These are phyloP conservation scores for Myotis lucifugus DNA, from an alignment of 2,113 vertebrate species.

Conservation along the genomic window DNA sequence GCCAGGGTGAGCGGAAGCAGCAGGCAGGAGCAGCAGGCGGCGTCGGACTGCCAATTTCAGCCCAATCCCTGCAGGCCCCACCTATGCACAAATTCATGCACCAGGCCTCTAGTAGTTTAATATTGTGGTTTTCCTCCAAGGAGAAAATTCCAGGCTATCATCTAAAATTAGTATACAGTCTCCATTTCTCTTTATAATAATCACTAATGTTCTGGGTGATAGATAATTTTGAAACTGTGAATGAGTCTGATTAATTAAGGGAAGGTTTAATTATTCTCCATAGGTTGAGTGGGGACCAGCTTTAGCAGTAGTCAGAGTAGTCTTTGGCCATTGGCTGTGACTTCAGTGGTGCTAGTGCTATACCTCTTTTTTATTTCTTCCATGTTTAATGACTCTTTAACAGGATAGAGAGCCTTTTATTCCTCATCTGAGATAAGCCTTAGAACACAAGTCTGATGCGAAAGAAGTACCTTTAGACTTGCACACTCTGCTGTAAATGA, in stretches of 20 bases:
- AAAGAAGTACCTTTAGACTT: neutral
- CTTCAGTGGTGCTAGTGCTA: neutral
- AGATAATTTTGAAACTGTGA: neutral
- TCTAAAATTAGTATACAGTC: neutral
- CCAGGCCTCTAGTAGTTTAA: neutral
- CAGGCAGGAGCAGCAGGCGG: too few species aligned
- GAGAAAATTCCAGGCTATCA: neutral
- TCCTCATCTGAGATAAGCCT: neutral
- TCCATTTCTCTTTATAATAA: constrained; percentile 25
- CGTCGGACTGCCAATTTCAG: too few species aligned
- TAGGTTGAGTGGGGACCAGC: neutral
- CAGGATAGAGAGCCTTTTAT: neutral
- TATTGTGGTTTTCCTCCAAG: neutral
- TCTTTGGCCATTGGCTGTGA: neutral
- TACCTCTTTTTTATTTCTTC: neutral
- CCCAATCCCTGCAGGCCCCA: too few species aligned
- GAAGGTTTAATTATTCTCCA: neutral
- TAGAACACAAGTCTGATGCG: neutral
- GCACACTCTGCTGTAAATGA: neutral
- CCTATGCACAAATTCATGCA: too few species aligned
- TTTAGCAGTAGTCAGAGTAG: neutral
- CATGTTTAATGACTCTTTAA: neutral
- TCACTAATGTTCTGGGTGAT: neutral
- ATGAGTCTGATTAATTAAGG: neutral
- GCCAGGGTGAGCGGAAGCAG: too few species aligned